A percentile compares a stretch with the other conserved stretches of the same genome.
These are phyloP conservation scores for Fregetta grallaria DNA, from an alignment of 2,113 vertebrate species.

Conservation along the genomic window DNA sequence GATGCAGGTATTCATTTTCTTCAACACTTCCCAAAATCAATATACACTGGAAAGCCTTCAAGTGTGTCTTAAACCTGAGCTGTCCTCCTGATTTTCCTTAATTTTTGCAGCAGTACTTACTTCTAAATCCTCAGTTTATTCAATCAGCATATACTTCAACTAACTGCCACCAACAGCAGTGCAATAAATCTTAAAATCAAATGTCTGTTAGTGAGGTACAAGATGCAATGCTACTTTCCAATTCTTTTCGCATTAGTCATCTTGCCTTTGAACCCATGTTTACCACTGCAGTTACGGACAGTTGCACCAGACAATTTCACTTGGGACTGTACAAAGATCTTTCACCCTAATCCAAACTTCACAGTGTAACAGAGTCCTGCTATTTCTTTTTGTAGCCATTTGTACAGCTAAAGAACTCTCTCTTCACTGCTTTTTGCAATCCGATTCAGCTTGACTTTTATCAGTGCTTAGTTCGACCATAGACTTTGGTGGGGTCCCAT, in stretches of 20 bases:
- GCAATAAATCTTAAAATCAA: not conserved
- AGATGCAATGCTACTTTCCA: not conserved
- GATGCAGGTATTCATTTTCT: not conserved
- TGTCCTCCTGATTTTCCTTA: not conserved
- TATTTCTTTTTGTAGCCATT: not conserved
- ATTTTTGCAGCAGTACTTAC: not conserved
- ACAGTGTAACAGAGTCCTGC: not conserved
- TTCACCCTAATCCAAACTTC: not conserved
- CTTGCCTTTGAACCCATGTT: not conserved
- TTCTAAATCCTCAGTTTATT: not conserved
- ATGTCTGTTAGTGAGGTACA: not conserved
- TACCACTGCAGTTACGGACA: not conserved
- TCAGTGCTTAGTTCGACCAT: not conserved
- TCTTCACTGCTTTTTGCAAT: not conserved
- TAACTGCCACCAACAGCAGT: not conserved
- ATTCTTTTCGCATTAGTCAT: not conserved
- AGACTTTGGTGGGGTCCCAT: not conserved
- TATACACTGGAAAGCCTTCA: not conserved
- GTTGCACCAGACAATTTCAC: not conserved
- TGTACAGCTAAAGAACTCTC: not conserved
- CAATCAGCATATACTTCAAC: not conserved
- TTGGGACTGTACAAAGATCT: not conserved
- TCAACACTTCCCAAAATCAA: not conserved
- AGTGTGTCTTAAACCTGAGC: not conserved
- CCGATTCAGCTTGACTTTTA: not conserved